Conservation (phyloP, 2,113 vertebrate species). For the Vulpes lagopus region DNA sequence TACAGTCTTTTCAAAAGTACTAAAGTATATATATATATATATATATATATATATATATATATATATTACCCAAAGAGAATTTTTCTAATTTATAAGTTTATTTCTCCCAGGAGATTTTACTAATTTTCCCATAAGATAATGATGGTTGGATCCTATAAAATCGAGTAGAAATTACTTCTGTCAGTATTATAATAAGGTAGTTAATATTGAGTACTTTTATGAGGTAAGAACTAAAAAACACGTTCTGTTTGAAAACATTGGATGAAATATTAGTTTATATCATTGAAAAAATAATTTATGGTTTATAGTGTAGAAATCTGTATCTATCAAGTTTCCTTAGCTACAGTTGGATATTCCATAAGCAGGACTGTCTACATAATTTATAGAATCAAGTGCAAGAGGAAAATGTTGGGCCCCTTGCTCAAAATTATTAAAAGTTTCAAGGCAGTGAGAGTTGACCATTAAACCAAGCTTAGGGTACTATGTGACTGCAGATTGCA, state of each 20-base stretch:
- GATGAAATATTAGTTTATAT: background rate
- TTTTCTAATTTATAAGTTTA: background rate
- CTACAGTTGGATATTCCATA: background rate
- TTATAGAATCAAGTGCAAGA: background rate
- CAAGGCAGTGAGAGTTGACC: background rate
- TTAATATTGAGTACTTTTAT: background rate
- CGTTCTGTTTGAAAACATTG: background rate
- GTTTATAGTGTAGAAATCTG: background rate
- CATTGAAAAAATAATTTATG: background rate
- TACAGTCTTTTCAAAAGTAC: slow-evolving; percentile 19
- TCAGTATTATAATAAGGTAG: background rate
- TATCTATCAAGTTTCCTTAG: background rate
- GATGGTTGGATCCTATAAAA: background rate
- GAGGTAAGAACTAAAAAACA: background rate
- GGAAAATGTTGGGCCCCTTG: background rate
- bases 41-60: too few relatives aligned
- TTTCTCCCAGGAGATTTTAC: slow-evolving; percentile 16
- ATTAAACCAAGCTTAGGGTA: background rate
- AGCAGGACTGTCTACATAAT: background rate
- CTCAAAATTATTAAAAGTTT: background rate
- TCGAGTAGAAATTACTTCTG: background rate
- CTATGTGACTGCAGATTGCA: rapidly evolving
- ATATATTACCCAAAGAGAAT: background rate
- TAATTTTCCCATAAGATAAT: background rate
- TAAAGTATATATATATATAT: background rate